Base-by-base conservation (phyloP, 2,797 vertebrate genomes). In the Psittacula echo region DNA sequence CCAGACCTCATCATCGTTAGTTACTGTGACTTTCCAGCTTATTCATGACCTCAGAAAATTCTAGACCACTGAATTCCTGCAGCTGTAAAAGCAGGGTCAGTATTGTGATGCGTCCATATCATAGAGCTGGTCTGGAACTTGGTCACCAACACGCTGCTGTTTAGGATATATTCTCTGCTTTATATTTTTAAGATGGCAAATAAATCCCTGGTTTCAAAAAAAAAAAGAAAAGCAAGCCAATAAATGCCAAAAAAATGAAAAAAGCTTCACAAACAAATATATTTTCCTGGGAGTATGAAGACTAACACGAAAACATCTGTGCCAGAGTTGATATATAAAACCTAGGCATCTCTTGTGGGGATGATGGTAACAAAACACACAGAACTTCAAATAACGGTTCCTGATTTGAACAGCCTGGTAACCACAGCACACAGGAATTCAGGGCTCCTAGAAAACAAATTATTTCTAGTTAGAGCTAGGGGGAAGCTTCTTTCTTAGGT, bases 331-430 rank as follows among this genome's bases (percentile, higher is more conserved):
- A 23, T 51, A 32, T 10, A 72, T 14, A 82, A 90, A 85, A 64
- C 3, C 16, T 32, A 66, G 16, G 21, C 26, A 50, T 42, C 12
- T 50, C 16, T 68, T 72, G 17, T 11, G 0, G 9, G 21, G 11
- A 84, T 53, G 50, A 70, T 18, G 5, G 22, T 22, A 62, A 73
- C 0, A 0, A 15, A 81, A 68, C 0, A 2, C 29, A 48, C 1
- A 68, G 30, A 79, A 58, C 8, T 92, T 81, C 19, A 79, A 61
- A 72, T 27, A 15, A 53, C 50, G 5, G 3, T 72, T 67, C 29
- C 45, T 75, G 32, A 16, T 87, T 58, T 81, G 45, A 75, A 70
- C 32, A 66, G 34, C 20, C 32, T 53, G 21, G 41, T 44, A 64
- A 60, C 58, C 16, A 60, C 4, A 3, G 45, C 4, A 9, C 10